Conservation (phyloP, 1,140 invertebrate genomes). For the Drosophila kepulauana region DNA sequence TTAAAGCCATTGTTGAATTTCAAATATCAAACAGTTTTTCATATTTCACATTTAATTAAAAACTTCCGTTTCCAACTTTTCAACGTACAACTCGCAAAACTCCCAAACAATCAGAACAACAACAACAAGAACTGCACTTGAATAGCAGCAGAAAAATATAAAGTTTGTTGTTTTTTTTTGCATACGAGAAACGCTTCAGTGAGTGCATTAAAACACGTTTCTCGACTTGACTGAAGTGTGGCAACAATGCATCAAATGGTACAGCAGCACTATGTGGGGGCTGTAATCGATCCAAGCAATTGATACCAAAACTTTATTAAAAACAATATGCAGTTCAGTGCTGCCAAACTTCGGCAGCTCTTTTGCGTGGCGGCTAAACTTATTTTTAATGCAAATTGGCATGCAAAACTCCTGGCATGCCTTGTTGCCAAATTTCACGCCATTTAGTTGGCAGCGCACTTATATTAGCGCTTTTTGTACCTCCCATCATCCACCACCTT, state of each 20-base stretch:
- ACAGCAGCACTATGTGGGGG: background rate
- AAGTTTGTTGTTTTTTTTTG: slow-evolving; percentile 8
- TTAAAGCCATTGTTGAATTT: slow-evolving; percentile 5
- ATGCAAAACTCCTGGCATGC: background rate
- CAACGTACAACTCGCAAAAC: slow-evolving; percentile 20
- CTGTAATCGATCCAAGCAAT: slow-evolving; percentile 30
- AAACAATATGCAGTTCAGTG: slow-evolving; percentile 1
- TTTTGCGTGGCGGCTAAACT: slow-evolving; percentile 15
- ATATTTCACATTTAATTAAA: slow-evolving; percentile 66
- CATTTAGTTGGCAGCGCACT: slow-evolving; percentile 6
- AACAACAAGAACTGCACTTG: slow-evolving; percentile 56
- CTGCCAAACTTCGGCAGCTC: slow-evolving; percentile 17
- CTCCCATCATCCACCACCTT: background rate
- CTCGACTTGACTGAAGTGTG: slow-evolving; percentile 28
- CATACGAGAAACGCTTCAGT: slow-evolving; percentile 58
- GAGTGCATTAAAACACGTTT: slow-evolving; percentile 57
- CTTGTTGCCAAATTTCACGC: slow-evolving; percentile 24
- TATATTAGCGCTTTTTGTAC: slow-evolving; percentile 7
- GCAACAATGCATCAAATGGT: slow-evolving; percentile 33
- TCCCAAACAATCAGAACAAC: slow-evolving; percentile 29
- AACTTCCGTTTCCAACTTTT: slow-evolving; percentile 63
- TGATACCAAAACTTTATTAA: slow-evolving; percentile 28
- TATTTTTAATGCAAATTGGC: background rate
- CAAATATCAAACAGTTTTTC: slow-evolving; percentile 21
- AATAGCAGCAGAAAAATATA: slow-evolving; percentile 15